Conservation (phyloP, 2,888 invertebrate genomes). For the Morinoia aosen region DNA sequence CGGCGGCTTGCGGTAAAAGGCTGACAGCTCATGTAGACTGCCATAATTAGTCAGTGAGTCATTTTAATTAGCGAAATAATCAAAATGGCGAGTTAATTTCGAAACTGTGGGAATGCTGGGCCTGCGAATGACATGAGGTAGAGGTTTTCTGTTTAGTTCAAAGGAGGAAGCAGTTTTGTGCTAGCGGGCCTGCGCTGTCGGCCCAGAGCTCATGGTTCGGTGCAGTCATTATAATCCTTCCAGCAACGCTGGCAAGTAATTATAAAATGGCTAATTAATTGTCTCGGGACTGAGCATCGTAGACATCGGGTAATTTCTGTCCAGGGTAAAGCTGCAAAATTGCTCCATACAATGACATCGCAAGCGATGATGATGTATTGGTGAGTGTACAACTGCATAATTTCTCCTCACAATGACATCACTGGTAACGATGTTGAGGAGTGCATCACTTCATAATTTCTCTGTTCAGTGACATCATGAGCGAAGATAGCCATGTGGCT, state of each 20-base stretch:
- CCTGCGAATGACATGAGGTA: slow-evolving; percentile 38
- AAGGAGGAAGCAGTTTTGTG: neutral
- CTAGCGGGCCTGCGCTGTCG: neutral
- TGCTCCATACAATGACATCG: neutral
- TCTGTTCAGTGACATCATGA: no score
- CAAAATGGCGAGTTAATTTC: slow-evolving; percentile 50
- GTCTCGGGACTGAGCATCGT: neutral
- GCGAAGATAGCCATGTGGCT: no score
- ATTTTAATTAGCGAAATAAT: slow-evolving; percentile 48
- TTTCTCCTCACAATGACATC: no score
- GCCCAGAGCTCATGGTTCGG: neutral
- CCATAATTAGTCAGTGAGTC: slow-evolving; percentile 30
- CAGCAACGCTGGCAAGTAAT: neutral
- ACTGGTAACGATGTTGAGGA: no score
- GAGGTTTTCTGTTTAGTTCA: slow-evolving; percentile 31
- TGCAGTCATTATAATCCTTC: neutral
- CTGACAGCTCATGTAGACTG: slow-evolving; percentile 1
- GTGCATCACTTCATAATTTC: no score
- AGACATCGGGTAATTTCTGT: neutral
- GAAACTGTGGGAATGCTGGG: slow-evolving; percentile 46
- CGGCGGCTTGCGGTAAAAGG: slow-evolving; percentile 13
- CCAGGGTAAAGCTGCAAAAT: neutral
- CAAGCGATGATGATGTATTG: neutral
- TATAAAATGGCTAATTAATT: neutral
- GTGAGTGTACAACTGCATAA: no score